Percentiles rank a stretch among this genome's conserved stretches.
Conservation (phyloP, 2,888 invertebrate genomes). For the Amiota minor region DNA sequence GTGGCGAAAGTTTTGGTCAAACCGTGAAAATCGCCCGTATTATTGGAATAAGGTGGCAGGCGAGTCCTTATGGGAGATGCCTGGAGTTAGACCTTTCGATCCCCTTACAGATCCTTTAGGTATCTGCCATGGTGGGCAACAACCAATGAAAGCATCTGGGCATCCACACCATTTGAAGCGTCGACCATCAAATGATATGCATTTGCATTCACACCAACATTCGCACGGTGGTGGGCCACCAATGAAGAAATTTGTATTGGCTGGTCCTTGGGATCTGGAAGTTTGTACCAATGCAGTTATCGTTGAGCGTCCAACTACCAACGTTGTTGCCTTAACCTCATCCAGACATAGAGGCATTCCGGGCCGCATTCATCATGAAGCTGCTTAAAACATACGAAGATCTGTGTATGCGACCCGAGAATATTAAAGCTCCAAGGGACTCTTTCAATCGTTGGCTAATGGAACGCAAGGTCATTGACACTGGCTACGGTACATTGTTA, state of each 20-base stretch:
- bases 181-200: constrained; percentile 72
- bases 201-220: constrained; percentile 58
- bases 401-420: constrained; percentile 91
- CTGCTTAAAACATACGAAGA: constrained; percentile 94
- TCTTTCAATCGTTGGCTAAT: constrained; percentile 97
- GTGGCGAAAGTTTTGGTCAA: constrained; percentile 98
- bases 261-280: constrained; percentile 96
- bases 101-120: constrained; percentile 92
- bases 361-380: constrained; percentile 87
- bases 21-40: constrained; percentile 93
- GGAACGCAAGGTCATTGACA: constrained; percentile 93
- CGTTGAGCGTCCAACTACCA: constrained; percentile 86
- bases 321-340: constrained; percentile 91
- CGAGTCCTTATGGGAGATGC: constrained; percentile 98
- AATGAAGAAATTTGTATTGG: constrained; percentile 88
- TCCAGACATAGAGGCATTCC: constrained; percentile 92
- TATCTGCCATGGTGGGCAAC: constrained; percentile 65
- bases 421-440: constrained; percentile 95
- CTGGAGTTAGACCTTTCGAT: constrained; percentile 86
- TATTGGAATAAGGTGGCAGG: constrained; percentile 97
- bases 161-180: constrained; percentile 62
- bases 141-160: constrained; percentile 71
- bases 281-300: constrained; percentile 90
- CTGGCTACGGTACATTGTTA: constrained; percentile 90
- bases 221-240: constrained; percentile 77